A percentile compares a stretch with the other conserved stretches of the same genome.
Evolutionary conservation across 2,797 vertebrate genomes (phyloP).

Genomic region (Orestias chungarensis): DNA sequence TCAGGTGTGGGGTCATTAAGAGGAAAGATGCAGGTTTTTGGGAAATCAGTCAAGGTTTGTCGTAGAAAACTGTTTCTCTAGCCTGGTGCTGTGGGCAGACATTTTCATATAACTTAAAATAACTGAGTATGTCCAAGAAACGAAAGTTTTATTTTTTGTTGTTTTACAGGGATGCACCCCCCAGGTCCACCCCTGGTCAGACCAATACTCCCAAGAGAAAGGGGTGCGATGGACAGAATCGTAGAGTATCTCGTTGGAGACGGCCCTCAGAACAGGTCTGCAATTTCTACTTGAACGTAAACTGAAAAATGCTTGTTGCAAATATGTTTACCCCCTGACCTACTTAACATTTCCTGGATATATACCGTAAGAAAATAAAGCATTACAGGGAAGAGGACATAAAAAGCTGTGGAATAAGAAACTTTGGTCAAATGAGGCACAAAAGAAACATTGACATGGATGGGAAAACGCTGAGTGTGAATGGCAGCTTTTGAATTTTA

Average conservation of each 20-base stretch:
- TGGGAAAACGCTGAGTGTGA: neutral
- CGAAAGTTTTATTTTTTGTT: slow-evolving; percentile 57
- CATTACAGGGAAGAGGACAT: too few species aligned
- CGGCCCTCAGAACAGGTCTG: slow-evolving; percentile 97
- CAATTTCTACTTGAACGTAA: neutral
- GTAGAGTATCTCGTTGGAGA: slow-evolving; percentile 98
- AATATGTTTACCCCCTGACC: neutral
- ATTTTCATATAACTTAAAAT: slow-evolving; percentile 25
- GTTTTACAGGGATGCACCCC: slow-evolving; percentile 89
- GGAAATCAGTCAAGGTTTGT: slow-evolving; percentile 65
- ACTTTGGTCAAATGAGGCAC: too few species aligned
- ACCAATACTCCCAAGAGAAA: slow-evolving; percentile 91
- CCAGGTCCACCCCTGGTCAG: slow-evolving; percentile 95
- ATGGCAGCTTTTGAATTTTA: neutral
- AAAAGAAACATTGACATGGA: neutral
- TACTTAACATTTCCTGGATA: neutral
- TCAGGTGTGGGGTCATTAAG: slow-evolving; percentile 75
- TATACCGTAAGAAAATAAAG: neutral
- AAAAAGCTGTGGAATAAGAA: too few species aligned
- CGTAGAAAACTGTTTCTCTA: slow-evolving; percentile 41
- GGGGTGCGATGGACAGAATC: slow-evolving; percentile 92
- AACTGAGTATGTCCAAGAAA: slow-evolving; percentile 32
- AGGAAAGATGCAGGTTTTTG: slow-evolving; percentile 44
- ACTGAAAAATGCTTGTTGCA: neutral
- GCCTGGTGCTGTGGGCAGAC: slow-evolving; percentile 21